phyloP scores from a whole-genome alignment of 2,797 vertebrate species.

The Euphonia xanthogaster region DNA sequence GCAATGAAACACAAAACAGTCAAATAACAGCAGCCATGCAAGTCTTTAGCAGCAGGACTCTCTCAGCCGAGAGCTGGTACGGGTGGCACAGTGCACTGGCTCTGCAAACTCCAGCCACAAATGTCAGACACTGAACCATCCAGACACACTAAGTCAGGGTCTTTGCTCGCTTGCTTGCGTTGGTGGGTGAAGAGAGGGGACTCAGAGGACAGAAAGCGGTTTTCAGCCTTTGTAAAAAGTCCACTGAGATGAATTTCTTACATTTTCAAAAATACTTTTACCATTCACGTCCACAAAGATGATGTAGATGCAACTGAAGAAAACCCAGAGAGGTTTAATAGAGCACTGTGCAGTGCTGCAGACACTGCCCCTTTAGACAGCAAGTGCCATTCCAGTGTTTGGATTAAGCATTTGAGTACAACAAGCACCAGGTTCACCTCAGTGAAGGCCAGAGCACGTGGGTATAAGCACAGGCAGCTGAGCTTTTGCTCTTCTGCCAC shows the following conservation, averaged over 20 bases:
- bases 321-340: background rate
- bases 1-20: background rate
- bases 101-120: background rate
- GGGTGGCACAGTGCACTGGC: background rate
- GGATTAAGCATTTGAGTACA: background rate
- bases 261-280: background rate
- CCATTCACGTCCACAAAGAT: background rate
- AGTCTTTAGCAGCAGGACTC: background rate
- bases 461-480: accelerated
- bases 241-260: background rate
- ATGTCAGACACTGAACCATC: background rate
- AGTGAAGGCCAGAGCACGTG: background rate
- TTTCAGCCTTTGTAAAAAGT: background rate
- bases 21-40: background rate
- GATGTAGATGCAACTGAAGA: background rate
- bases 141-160: background rate
- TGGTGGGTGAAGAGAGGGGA: accelerated
- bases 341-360: background rate
- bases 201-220: background rate
- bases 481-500: background rate
- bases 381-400: background rate
- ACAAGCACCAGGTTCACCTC: accelerated
- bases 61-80: accelerated
- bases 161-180: background rate
- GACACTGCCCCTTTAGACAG: background rate